Evolutionary conservation across 2,888 invertebrate species (phyloP).

Genomic region (Falcaria lacertinaria): DNA sequence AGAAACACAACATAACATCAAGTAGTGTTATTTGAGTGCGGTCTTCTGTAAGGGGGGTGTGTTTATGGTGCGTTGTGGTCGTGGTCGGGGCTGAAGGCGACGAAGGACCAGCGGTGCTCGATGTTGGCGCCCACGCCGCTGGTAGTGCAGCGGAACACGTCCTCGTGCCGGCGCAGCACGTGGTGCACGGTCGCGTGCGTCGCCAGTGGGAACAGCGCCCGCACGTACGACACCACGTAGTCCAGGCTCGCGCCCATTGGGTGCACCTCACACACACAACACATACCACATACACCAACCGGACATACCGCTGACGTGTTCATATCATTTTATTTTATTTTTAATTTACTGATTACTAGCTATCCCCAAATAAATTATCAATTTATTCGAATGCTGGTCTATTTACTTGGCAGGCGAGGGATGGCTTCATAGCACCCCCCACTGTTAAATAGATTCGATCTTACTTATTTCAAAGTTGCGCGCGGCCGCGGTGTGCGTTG

Average conservation of each 20-base stretch:
- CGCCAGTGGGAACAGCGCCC: conserved; percentile 86
- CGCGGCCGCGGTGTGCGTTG: too few species aligned
- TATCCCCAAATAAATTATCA: too few species aligned
- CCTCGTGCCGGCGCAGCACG: conserved; percentile 87
- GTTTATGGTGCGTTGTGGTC: conserved; percentile 15
- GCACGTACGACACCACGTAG: conserved; percentile 94
- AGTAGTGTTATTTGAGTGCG: too few species aligned
- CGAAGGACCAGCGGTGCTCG: conserved; percentile 92
- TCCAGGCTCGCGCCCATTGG: conserved; percentile 95
- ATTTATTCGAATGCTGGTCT: too few species aligned
- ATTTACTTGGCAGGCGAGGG: too few species aligned
- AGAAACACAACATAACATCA: too few species aligned
- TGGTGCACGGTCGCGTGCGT: conserved; percentile 88
- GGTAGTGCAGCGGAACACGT: conserved; percentile 88
- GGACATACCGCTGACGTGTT: too few species aligned
- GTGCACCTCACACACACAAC: conserved; percentile 82
- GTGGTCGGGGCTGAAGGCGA: conserved; percentile 76
- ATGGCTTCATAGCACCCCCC: too few species aligned
- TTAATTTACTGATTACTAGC: too few species aligned
- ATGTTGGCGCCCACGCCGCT: conserved; percentile 92
- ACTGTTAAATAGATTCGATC: too few species aligned
- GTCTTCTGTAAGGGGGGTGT: conserved; percentile 1
- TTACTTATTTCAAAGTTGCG: too few species aligned
- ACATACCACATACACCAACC: not conserved
- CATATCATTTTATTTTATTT: too few species aligned